Conservation (phyloP, 2,113 vertebrate species). For the Tychaedon coryphoeus region DNA sequence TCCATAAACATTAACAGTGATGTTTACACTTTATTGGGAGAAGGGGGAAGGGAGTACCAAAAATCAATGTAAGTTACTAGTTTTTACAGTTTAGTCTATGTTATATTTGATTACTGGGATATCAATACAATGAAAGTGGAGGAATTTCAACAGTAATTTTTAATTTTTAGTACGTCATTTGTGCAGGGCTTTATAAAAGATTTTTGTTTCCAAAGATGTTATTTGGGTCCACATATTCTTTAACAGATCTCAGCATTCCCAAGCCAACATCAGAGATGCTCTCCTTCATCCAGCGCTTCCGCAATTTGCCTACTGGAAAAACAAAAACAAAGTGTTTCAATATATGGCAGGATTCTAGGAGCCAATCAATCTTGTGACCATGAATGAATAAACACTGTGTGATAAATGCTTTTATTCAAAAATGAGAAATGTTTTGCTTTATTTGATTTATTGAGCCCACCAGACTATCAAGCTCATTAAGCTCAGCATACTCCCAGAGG, state of each 20-base stretch:
- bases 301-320: conserved; percentile 96
- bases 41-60: conserved; percentile 16
- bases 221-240: conserved; percentile 93
- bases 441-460: conserved; percentile 99
- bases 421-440: conserved; percentile 99
- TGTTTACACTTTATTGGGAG: conserved; percentile 61
- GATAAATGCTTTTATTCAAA: conserved; percentile 99
- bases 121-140: conserved; percentile 67
- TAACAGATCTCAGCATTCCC: conserved; percentile 95
- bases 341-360: conserved; percentile 85
- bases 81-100: conserved; percentile 67
- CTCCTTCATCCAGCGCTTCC: conserved; percentile 96
- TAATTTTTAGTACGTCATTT: conserved; percentile 35
- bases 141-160: conserved; percentile 47
- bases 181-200: conserved; percentile 85
- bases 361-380: conserved; percentile 97
- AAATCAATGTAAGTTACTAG: conserved; percentile 49
- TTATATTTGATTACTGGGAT: conserved; percentile 79
- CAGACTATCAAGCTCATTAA: conserved; percentile 99
- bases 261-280: conserved; percentile 90
- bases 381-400: conserved; percentile 98
- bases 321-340: conserved; percentile 76
- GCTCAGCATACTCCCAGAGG: conserved; percentile 91
- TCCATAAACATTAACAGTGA: conserved; percentile 53
- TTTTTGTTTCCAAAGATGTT: conserved; percentile 99